A percentile compares a stretch with the other conserved stretches of the same genome.
Conservation (phyloP, 2,888 invertebrate species). For the Drosophila nigricruria region DNA sequence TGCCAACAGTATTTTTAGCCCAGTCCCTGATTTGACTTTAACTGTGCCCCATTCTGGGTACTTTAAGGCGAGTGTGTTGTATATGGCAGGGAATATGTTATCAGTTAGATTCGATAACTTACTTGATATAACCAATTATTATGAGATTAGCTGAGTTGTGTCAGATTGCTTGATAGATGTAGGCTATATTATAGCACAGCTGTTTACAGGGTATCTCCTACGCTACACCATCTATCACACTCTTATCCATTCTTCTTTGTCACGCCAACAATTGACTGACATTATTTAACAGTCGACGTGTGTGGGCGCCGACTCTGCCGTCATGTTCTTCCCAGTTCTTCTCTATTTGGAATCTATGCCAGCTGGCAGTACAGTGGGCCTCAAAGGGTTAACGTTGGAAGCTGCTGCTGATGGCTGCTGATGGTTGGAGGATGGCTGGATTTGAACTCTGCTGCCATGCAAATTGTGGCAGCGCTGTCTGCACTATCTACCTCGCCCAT, state of each 20-base stretch:
- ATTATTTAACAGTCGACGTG: constrained; percentile 17
- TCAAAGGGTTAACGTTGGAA: constrained; percentile 42
- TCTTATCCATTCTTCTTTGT: constrained; percentile 15
- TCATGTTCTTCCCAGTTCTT: background rate
- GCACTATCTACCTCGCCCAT: constrained; percentile 62
- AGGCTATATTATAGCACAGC: background rate
- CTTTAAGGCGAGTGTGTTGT: background rate
- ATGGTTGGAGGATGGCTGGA: background rate
- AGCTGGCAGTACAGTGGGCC: constrained; percentile 22
- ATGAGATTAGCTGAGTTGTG: too few species aligned
- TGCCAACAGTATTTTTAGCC: constrained; percentile 13
- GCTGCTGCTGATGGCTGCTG: constrained; percentile 8
- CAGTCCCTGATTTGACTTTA: background rate
- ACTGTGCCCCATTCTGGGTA: too few species aligned
- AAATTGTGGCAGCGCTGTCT: constrained; percentile 45
- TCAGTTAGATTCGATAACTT: too few species aligned
- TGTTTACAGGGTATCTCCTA: background rate
- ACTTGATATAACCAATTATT: too few species aligned
- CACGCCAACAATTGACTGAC: constrained; percentile 39
- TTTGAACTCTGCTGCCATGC: constrained; percentile 45
- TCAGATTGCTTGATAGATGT: too few species aligned
- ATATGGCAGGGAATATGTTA: too few species aligned
- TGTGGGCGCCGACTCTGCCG: constrained; percentile 30
- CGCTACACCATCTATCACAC: background rate
- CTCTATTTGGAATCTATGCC: background rate